phyloP scores from a whole-genome alignment of 1,140 invertebrate species.

The Tetramorium parvispinum region DNA sequence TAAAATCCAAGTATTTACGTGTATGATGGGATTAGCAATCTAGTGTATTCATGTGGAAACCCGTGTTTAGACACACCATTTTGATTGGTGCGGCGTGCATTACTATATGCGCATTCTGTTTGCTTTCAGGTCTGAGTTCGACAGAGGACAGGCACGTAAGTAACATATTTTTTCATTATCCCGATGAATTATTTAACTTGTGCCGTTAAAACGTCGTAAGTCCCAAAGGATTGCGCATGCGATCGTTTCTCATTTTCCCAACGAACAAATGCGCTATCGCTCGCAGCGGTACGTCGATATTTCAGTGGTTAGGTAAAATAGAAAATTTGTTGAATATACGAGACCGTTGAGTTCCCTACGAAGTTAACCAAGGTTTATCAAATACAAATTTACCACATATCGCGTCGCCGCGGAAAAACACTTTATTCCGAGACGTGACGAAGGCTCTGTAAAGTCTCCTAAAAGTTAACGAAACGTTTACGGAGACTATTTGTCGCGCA shows the following conservation, averaged over 20 bases:
- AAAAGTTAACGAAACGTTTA: constrained; percentile 23
- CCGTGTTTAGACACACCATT: background rate
- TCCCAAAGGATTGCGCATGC: background rate
- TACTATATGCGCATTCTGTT: constrained; percentile 68
- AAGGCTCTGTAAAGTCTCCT: background rate
- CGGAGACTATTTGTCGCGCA: background rate
- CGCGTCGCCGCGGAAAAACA: background rate
- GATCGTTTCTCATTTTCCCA: background rate
- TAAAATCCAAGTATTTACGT: constrained; percentile 9
- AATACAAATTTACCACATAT: background rate
- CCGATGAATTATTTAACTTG: background rate
- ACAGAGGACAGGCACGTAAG: constrained; percentile 90
- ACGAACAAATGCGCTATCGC: background rate
- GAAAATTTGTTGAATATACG: background rate
- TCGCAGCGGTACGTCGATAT: background rate
- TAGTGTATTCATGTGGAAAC: background rate
- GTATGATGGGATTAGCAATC: background rate
- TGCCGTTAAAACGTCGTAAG: background rate
- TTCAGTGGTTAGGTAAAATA: background rate
- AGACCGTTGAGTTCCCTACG: background rate
- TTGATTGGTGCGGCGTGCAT: background rate
- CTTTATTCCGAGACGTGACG: too few relatives aligned
- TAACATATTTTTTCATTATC: constrained; percentile 71
- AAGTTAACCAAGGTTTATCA: background rate
- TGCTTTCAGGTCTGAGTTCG: constrained; percentile 89